phyloP scores from a whole-genome alignment of 2,888 invertebrate genomes.

The Eupithecia insigniata region DNA sequence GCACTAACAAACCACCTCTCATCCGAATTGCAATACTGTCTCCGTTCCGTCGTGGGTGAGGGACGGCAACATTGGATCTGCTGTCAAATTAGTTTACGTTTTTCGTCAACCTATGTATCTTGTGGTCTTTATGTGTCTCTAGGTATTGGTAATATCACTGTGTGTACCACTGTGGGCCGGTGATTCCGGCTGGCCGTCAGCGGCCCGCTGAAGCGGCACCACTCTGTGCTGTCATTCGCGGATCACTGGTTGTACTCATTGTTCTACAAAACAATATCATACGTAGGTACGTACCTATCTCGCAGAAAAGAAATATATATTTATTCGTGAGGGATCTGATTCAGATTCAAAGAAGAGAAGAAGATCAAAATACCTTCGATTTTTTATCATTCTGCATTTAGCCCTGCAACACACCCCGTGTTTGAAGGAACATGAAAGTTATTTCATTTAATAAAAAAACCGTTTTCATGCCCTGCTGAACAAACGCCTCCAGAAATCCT shows the following conservation, averaged over 20 bases:
- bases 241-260: constrained; percentile 1
- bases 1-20: too few species aligned
- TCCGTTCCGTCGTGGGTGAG: too few species aligned
- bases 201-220: neutral
- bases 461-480: neutral
- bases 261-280: neutral
- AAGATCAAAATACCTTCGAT: neutral
- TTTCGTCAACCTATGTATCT: too few species aligned
- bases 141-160: neutral
- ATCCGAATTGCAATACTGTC: too few species aligned
- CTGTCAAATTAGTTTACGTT: too few species aligned
- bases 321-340: neutral
- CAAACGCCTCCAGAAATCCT: neutral
- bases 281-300: neutral
- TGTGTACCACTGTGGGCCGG: neutral
- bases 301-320: neutral
- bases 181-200: neutral
- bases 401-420: neutral
- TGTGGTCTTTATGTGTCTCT: too few species aligned
- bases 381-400: neutral
- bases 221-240: neutral
- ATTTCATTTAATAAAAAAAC: neutral
- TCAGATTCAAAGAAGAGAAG: neutral
- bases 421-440: neutral
- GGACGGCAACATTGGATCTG: too few species aligned